A percentile compares a stretch with the other conserved stretches of the same genome.
Conservation (phyloP, 2,888 invertebrate genomes). For the Epinotia ramella region DNA sequence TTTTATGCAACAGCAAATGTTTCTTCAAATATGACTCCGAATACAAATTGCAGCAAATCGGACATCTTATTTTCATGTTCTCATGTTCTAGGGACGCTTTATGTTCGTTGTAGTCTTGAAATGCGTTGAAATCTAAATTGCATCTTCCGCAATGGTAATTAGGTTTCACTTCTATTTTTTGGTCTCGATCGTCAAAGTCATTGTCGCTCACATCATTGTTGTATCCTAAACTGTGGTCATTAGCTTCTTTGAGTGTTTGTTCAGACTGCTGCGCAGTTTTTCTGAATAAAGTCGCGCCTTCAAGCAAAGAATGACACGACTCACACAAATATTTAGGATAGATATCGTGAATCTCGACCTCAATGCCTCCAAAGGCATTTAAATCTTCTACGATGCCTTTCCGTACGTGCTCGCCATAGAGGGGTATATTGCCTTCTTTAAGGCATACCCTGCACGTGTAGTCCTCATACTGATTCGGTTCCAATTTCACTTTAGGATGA, state of each 20-base stretch:
- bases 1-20: slow-evolving; percentile 66
- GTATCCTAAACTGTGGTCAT: slow-evolving; percentile 44
- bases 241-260: slow-evolving; percentile 57
- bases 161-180: slow-evolving; percentile 47
- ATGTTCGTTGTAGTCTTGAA: slow-evolving; percentile 67
- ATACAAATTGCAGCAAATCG: slow-evolving; percentile 70
- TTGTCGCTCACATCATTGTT: slow-evolving; percentile 48
- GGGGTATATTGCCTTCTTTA: slow-evolving; percentile 69
- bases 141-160: slow-evolving; percentile 65
- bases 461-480: slow-evolving; percentile 46
- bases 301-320: slow-evolving; percentile 65
- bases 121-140: slow-evolving; percentile 63
- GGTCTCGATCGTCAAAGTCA: slow-evolving; percentile 48
- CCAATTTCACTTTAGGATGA: slow-evolving; percentile 39
- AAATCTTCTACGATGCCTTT: slow-evolving; percentile 63
- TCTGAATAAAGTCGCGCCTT: slow-evolving; percentile 71
- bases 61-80: slow-evolving; percentile 64
- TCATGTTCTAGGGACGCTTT: slow-evolving; percentile 69
- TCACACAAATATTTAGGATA: slow-evolving; percentile 72
- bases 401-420: slow-evolving; percentile 56
- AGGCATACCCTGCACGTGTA: slow-evolving; percentile 71
- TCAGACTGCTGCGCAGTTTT: slow-evolving; percentile 73
- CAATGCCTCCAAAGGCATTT: slow-evolving; percentile 62
- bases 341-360: slow-evolving; percentile 61
- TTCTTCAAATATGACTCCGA: slow-evolving; percentile 65